Conservation (phyloP, 2,888 invertebrate species). For the Drosophila ezoana region DNA sequence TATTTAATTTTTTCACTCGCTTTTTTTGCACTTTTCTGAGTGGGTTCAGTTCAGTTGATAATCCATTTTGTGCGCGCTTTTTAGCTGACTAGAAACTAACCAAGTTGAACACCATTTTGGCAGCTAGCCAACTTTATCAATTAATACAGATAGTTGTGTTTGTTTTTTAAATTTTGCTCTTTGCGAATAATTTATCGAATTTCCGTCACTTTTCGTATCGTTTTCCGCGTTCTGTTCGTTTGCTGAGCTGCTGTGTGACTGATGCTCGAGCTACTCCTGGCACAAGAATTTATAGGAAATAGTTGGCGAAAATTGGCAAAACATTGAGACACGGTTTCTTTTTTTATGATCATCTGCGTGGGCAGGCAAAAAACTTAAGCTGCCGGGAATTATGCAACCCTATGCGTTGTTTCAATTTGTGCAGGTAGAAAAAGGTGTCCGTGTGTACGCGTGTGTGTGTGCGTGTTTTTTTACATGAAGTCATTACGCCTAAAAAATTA, state of each 20-base stretch:
- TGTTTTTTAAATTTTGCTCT: constrained; percentile 5
- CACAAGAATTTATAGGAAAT: constrained; percentile 58
- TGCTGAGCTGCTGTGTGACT: constrained; percentile 60
- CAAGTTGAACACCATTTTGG: constrained; percentile 74
- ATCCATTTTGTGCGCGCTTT: constrained; percentile 47
- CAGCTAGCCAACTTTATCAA: constrained; percentile 41
- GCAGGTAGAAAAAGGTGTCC: constrained; percentile 54
- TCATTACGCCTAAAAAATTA: constrained; percentile 72
- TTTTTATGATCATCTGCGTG: constrained; percentile 67
- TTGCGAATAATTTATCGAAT: constrained; percentile 12
- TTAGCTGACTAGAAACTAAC: constrained; percentile 42
- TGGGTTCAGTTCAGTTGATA: constrained; percentile 24
- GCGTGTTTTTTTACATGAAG: constrained; percentile 61
- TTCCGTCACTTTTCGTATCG: constrained; percentile 35
- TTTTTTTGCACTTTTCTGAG: constrained; percentile 9
- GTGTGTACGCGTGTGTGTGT: constrained; percentile 20
- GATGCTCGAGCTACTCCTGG: constrained; percentile 36
- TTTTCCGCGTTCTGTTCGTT: constrained; percentile 56
- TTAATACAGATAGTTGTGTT: constrained; percentile 12
- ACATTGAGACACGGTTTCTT: constrained; percentile 23
- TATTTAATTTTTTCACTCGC: constrained; percentile 11
- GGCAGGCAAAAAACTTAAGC: constrained; percentile 72
- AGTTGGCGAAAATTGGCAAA: constrained; percentile 19
- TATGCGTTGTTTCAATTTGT: constrained; percentile 53
- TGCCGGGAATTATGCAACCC: constrained; percentile 79